Evolutionary conservation across 1,140 invertebrate genomes (phyloP).

Genomic region (Scylla paramamosain): DNA sequence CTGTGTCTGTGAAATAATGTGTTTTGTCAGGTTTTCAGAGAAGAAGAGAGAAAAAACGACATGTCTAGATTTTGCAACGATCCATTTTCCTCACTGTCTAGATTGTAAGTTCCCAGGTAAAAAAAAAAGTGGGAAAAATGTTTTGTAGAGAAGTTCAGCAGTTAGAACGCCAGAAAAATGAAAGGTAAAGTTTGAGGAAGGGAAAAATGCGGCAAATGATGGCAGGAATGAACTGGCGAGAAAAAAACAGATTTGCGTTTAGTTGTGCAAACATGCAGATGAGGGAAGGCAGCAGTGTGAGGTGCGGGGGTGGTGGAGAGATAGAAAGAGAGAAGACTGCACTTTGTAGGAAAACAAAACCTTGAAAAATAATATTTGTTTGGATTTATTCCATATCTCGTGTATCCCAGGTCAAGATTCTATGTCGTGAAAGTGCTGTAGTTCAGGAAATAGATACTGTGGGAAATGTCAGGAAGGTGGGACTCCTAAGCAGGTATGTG

Average conservation of each 20-base stretch:
- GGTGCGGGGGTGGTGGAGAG: not conserved
- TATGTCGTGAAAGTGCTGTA: no score
- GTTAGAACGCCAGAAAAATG: not conserved
- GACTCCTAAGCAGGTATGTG: no score
- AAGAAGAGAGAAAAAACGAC: not conserved
- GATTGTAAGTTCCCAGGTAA: not conserved
- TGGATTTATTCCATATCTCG: not conserved
- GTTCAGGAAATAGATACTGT: no score
- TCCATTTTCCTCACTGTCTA: not conserved
- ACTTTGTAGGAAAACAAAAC: not conserved
- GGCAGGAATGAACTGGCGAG: not conserved
- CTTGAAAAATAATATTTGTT: not conserved
- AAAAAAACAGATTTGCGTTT: constrained; percentile 1
- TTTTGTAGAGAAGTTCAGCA: not conserved
- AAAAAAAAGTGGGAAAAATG: not conserved
- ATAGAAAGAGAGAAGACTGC: not conserved
- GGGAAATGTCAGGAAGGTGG: no score
- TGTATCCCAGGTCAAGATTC: no score
- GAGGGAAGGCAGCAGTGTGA: not conserved
- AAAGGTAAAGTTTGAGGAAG: not conserved
- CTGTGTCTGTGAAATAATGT: not conserved
- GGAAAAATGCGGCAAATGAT: not conserved
- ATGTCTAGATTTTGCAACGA: not conserved
- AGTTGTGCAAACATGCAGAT: not conserved
- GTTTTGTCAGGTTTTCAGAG: not conserved